Evolutionary conservation across 30 jellyfish, hydroid and myxozoan species (phyloP).

Genomic region (Chrysaora quinquecirrha): DNA sequence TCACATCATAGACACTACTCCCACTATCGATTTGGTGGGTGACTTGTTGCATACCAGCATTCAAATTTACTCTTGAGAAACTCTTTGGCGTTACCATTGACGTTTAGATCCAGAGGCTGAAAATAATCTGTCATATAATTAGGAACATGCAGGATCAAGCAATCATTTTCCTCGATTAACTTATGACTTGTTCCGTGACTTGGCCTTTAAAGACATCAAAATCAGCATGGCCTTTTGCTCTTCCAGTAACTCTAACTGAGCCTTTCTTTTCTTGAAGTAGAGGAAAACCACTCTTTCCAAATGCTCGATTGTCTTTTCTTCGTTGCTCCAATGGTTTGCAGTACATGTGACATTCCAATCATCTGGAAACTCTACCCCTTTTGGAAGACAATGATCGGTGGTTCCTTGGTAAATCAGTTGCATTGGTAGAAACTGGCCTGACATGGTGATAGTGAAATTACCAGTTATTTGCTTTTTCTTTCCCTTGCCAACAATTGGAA

Average conservation of each 20-base stretch:
- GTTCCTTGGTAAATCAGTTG: no score
- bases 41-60: slow-evolving; percentile 35
- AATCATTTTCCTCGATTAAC: slow-evolving; percentile 38
- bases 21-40: slow-evolving; percentile 31
- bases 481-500: slow-evolving; percentile 21
- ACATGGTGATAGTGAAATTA: slow-evolving; percentile 37
- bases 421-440: no score
- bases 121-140: slow-evolving; percentile 50
- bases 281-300: no score
- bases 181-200: slow-evolving; percentile 22
- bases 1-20: slow-evolving; percentile 39
- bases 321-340: slow-evolving; percentile 70
- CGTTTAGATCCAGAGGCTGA: slow-evolving; percentile 58
- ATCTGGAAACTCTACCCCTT: no score
- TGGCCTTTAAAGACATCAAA: slow-evolving; percentile 64
- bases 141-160: slow-evolving; percentile 46
- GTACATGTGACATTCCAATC: no score
- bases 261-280: no score
- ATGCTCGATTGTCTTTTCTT: slow-evolving; percentile 49
- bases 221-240: no score
- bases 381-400: no score
- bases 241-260: no score
- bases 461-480: slow-evolving; percentile 56
- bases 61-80: slow-evolving; percentile 44
- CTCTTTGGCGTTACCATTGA: slow-evolving; percentile 52